Base-by-base conservation (phyloP, 2,797 vertebrate species). In the Pagetopsis macropterus region DNA sequence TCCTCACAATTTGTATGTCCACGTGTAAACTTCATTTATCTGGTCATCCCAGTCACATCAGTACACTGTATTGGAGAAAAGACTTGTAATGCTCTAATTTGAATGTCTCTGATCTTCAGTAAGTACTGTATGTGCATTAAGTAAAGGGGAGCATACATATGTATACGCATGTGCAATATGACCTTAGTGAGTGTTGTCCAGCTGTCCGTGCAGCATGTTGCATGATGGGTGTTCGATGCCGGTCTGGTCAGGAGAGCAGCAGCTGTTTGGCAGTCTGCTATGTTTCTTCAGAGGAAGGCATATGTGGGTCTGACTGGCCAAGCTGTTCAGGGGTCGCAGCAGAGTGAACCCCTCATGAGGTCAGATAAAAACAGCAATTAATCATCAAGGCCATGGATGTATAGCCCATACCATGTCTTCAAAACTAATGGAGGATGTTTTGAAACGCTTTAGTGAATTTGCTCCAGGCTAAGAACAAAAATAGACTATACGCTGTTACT, bases 181-280 rank as follows among this genome's bases (percentile, higher is more conserved):
- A 87, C 84, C 83, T 84, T 54, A 77, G 74, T 78, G 14, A n/a
- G 45, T 78, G 83, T 70, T 57, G 84, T 91, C 86, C 84, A 84
- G 76, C 78, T 87, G 78, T 76, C 78, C 88, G 86, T 92, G 88
- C 89, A 88, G 90, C 83, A 84, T 78, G 83, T 78, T 86, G 85
- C 86, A 89, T 91, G 89, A 89, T 91, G 77, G 82, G 79, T 84
- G 88, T 58, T 77, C 84, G 64, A 70, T 67, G 82, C 54, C 75
- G 52, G 68, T 79, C 77, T 89, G 89, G 70, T 86, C 84, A 84
- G 82, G 62, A 75, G 80, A 84, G 81, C 78, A 93, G 88, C 93
- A 95, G 92, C 93, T 94, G 93, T 91, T 93, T 83, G 65, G 79
- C 69, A 71, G 84, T 91, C 88, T 93, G 90, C 76, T 75, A 57